These are phyloP conservation scores for Actinopyga echinites DNA, from an alignment of 53 echinoderm and acorn worm species.

Conservation along the genomic window DNA sequence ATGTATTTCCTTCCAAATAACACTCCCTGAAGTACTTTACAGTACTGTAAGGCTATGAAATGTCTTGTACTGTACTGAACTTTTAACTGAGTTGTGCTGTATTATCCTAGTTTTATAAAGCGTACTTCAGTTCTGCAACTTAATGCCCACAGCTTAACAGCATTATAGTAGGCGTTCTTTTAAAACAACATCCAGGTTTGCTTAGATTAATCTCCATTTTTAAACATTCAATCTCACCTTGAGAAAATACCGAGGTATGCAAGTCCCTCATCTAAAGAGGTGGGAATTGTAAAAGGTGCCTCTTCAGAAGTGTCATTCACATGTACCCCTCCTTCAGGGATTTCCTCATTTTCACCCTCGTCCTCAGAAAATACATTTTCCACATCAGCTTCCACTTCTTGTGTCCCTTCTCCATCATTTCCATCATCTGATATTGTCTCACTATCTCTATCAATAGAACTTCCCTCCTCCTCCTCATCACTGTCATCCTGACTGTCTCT, in stretches of 20 bases:
- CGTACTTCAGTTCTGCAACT: no score
- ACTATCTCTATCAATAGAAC: background rate
- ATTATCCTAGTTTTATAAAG: no score
- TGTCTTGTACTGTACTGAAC: no score
- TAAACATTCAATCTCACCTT: background rate
- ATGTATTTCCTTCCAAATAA: no score
- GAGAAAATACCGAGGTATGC: slow-evolving; percentile 14
- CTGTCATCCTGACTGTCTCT: background rate
- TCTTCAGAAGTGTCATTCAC: background rate
- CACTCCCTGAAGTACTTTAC: no score
- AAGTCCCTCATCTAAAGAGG: slow-evolving; percentile 8
- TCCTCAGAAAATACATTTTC: background rate
- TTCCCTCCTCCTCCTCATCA: background rate
- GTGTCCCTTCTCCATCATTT: background rate
- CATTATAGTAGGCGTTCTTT: no score
- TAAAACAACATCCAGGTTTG: no score
- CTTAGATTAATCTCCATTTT: no score
- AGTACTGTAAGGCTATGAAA: no score
- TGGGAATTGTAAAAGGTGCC: background rate
- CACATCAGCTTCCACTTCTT: background rate
- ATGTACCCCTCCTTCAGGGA: background rate
- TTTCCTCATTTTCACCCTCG: background rate
- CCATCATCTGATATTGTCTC: background rate
- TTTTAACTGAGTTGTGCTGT: no score
- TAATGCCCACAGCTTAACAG: no score